phyloP scores from a whole-genome alignment of 2,888 invertebrate species.

The Drosophila niveifrons region DNA sequence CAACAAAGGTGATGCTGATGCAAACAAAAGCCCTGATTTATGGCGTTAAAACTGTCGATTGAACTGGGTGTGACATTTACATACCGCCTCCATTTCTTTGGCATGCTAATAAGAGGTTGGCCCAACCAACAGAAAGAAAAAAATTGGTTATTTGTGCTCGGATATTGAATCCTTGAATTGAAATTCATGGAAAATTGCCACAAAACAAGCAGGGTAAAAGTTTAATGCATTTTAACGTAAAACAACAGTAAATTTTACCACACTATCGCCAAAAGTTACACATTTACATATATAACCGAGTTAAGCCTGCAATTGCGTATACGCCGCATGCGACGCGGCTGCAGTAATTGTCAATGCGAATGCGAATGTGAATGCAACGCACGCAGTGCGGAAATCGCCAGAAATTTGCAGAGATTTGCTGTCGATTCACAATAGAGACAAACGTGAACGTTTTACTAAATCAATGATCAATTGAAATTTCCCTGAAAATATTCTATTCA shows the following conservation, averaged over 20 bases:
- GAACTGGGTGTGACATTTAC: constrained; percentile 55
- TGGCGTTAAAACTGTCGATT: constrained; percentile 25
- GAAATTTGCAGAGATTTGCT: constrained; percentile 48
- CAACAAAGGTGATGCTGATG: constrained; percentile 64
- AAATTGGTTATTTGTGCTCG: constrained; percentile 11
- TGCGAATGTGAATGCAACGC: constrained; percentile 22
- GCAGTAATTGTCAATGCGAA: constrained; percentile 47
- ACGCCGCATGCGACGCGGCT: constrained; percentile 36
- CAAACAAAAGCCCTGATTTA: constrained; percentile 55
- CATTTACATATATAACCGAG: constrained; percentile 23
- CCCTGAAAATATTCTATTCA: not conserved
- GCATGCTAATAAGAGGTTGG: constrained; percentile 1
- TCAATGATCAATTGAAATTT: constrained; percentile 16
- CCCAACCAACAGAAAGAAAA: not conserved
- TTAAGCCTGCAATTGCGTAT: constrained; percentile 44
- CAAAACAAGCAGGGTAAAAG: not conserved
- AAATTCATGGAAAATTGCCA: constrained; percentile 27
- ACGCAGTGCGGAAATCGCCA: constrained; percentile 33
- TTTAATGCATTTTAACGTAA: constrained; percentile 32
- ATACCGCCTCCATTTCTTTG: constrained; percentile 2
- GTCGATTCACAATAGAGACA: constrained; percentile 44
- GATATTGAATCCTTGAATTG: constrained; percentile 17
- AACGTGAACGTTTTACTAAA: constrained; percentile 52
- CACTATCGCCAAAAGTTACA: constrained; percentile 3
- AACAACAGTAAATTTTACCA: constrained; percentile 23